Evolutionary conservation across 2,888 invertebrate genomes (phyloP).

Genomic region (Osedax frankpressi): DNA sequence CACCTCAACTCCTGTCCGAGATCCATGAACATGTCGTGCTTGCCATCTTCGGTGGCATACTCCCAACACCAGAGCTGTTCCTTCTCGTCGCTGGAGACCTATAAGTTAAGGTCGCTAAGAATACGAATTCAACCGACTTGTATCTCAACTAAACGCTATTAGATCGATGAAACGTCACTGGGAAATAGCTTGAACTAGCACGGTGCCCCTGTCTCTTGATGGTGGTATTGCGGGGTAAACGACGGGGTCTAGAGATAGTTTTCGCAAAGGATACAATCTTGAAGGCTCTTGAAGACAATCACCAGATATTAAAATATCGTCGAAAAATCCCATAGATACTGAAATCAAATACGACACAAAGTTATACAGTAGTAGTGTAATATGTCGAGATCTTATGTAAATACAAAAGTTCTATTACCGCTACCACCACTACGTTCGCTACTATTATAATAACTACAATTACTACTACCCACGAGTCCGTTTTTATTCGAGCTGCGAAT

Average conservation of each 20-base stretch:
- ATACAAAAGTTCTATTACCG: too few relatives aligned
- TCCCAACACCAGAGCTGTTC: conserved; percentile 90
- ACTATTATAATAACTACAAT: too few relatives aligned
- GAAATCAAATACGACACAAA: too few relatives aligned
- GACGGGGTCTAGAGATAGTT: too few relatives aligned
- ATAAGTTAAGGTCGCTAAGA: conserved; percentile 18
- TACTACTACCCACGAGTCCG: conserved; percentile 65
- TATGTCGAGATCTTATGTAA: too few relatives aligned
- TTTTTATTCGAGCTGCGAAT: conserved; percentile 79
- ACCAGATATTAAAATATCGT: conserved; percentile 80
- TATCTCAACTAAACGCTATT: conserved; percentile 4
- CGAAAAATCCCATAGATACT: conserved; percentile 81
- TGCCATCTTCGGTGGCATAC: conserved; percentile 67
- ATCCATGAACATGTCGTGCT: conserved; percentile 87
- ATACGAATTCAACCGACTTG: conserved; percentile 18
- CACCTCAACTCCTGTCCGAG: conserved; percentile 54
- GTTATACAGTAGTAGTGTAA: too few relatives aligned
- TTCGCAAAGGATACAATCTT: conserved; percentile 58
- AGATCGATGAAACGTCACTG: background rate
- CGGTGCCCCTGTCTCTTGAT: too few relatives aligned
- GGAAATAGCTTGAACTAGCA: too few relatives aligned
- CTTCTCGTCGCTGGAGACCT: conserved; percentile 50
- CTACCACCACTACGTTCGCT: too few relatives aligned
- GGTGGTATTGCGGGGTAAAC: too few relatives aligned
- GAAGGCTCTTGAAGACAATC: conserved; percentile 83